Percentiles rank a stretch among this genome's conserved stretches.
These are phyloP conservation scores for Microcebus jonahi DNA, from an alignment of 2,113 vertebrate species.

Conservation along the genomic window DNA sequence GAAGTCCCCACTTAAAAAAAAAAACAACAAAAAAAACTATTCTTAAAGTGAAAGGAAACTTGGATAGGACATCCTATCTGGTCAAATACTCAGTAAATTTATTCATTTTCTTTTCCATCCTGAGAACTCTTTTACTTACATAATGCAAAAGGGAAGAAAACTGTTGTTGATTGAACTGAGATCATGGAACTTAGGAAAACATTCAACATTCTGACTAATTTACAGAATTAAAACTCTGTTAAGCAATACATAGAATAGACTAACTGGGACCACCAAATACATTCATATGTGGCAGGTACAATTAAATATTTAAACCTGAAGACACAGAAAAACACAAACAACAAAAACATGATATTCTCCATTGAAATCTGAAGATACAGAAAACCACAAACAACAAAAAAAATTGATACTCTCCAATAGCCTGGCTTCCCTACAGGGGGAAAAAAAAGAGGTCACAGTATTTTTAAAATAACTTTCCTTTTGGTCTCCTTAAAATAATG, in stretches of 20 bases:
- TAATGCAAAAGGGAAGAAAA: neutral
- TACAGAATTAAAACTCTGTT: constrained; percentile 4
- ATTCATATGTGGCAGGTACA: neutral
- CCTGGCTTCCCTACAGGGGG: neutral
- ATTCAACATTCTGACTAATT: neutral
- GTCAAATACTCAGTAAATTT: neutral
- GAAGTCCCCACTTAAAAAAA: neutral
- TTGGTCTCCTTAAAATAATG: neutral
- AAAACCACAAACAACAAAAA: neutral
- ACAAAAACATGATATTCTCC: neutral
- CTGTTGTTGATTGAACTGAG: neutral
- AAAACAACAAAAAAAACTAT: neutral
- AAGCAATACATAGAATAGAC: neutral
- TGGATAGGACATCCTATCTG: neutral
- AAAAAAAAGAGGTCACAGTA: neutral
- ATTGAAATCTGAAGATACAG: neutral
- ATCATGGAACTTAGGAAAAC: neutral
- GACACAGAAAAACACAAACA: neutral
- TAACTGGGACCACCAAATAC: neutral
- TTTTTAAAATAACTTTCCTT: neutral
- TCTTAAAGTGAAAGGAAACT: neutral
- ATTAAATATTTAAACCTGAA: neutral
- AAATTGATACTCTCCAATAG: neutral
- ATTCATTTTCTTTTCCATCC: neutral
- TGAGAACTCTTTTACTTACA: neutral